Evolutionary conservation across 1,140 invertebrate species (phyloP), one percentile per base, ranked within the genome.

Genomic region (Oreohelix idahoensis): DNA sequence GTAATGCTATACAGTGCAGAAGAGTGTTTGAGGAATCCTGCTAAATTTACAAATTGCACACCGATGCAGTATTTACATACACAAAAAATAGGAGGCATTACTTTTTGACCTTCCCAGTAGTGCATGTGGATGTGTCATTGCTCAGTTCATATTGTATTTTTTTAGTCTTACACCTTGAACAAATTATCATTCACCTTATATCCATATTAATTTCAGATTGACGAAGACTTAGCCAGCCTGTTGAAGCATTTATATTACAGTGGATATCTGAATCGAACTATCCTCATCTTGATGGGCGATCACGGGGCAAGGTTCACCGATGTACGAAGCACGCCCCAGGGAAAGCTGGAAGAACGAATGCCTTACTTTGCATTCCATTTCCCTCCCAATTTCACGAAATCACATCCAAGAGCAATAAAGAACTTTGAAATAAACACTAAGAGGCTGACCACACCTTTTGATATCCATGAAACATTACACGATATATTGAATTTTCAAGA

Each of bases 271-370:
- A 66, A 79, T 26, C 36, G n/a, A 2, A 79, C 77, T 1, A 39
- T 79, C 32, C 76, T 79, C 15, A 53, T 79, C 58, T 15, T 79
- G 2, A 66, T 79, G 53, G 77, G 53, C 15, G 77, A 79, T 36
- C 77, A 79, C 36, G 77, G 77, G 32, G 53, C 77, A 15, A 92
- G 98, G 51, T 98, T 96, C 93, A 97, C 97, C 0, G 93, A 93
- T 0, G 95, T 97, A 26, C 91, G 96, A 39, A 91, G 94, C 85
- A 98, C 97, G 0, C 95, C 96, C 87, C 95, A 93, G 83, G 98
- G 98, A 0, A 95, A 96, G 91, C 93, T 97, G 84, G 98, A 99
- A 92, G 97, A 98, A 90, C 93, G 97, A 69, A 92, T 98, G 77
- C 98, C 98, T 0, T 96, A 97, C 84, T 94, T 97, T n/a, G 95